Conservation (phyloP, 2,888 invertebrate species). For the Seira sanloemensis region DNA sequence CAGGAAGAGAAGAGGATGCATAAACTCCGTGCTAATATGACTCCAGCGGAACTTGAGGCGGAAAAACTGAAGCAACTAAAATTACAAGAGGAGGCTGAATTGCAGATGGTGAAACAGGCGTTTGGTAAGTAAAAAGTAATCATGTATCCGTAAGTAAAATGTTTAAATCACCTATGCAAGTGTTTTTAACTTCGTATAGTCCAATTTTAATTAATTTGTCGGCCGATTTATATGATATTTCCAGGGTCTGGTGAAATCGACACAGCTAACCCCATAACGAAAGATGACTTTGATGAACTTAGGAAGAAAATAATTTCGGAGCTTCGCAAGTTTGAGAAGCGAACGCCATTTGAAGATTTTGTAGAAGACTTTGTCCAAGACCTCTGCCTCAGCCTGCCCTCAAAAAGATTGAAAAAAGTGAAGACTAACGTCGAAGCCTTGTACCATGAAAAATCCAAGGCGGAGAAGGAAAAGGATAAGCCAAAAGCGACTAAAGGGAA, state of each 20-base stretch:
- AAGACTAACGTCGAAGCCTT: conserved; percentile 89
- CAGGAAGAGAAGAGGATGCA: conserved; percentile 48
- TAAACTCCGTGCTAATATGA: conserved; percentile 76
- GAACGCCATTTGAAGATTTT: conserved; percentile 71
- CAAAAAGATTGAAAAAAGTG: conserved; percentile 89
- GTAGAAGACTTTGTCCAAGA: conserved; percentile 73
- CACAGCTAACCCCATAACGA: conserved; percentile 69
- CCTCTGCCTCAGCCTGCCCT: conserved; percentile 77
- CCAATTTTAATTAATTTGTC: neutral
- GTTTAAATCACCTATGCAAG: neutral
- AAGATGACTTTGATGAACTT: conserved; percentile 73
- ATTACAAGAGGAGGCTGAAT: conserved; percentile 91
- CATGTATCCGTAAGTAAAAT: neutral
- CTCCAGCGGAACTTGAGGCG: conserved; percentile 86
- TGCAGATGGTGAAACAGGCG: conserved; percentile 90
- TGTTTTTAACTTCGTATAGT: neutral
- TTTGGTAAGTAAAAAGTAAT: conserved; percentile 80
- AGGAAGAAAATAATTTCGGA: conserved; percentile 68
- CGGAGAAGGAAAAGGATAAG: conserved; percentile 89
- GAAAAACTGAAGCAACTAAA: conserved; percentile 88
- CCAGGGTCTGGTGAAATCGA: conserved; percentile 67
- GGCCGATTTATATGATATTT: neutral
- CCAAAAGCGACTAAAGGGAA: conserved; percentile 78
- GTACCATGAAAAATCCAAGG: conserved; percentile 90
- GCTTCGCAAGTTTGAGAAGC: conserved; percentile 69